Percentiles rank a stretch among this genome's conserved stretches.
Evolutionary conservation across 2,888 invertebrate genomes (phyloP).

Genomic region (Ectemnius lituratus): DNA sequence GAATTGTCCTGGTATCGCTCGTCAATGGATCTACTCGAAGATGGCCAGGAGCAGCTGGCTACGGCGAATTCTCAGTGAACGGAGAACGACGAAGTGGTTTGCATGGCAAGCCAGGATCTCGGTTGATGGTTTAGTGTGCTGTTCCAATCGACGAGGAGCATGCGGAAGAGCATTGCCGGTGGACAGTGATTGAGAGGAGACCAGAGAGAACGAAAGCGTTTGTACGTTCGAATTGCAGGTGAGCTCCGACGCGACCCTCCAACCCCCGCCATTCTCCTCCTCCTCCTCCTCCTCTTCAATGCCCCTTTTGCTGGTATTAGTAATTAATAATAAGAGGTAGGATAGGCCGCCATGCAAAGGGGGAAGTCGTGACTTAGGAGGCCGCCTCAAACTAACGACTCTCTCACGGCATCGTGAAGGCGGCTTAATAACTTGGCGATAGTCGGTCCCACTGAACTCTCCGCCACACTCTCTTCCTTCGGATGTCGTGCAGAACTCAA

Average conservation of each 20-base stretch:
- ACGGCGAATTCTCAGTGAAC: not conserved
- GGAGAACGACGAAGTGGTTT: not conserved
- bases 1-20: too few species aligned
- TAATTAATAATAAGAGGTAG: too few species aligned
- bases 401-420: conserved; percentile 36
- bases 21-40: not conserved
- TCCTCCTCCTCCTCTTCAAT: not conserved
- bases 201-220: conserved; percentile 43
- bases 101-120: too few species aligned
- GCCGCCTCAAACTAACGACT: conserved; percentile 16
- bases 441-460: too few species aligned
- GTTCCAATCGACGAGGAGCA: conserved; percentile 45
- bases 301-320: too few species aligned
- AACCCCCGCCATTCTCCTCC: not conserved
- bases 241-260: conserved; percentile 25
- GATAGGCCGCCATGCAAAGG: too few species aligned
- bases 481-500: too few species aligned
- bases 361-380: conserved; percentile 4
- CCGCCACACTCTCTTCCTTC: too few species aligned
- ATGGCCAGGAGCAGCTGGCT: not conserved
- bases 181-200: conserved; percentile 56
- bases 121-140: too few species aligned
- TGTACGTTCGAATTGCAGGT: conserved; percentile 53
- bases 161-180: conserved; percentile 56
- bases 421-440: not conserved